Evolutionary conservation across 1,140 invertebrate genomes (phyloP).

Genomic region (Apis laboriosa): DNA sequence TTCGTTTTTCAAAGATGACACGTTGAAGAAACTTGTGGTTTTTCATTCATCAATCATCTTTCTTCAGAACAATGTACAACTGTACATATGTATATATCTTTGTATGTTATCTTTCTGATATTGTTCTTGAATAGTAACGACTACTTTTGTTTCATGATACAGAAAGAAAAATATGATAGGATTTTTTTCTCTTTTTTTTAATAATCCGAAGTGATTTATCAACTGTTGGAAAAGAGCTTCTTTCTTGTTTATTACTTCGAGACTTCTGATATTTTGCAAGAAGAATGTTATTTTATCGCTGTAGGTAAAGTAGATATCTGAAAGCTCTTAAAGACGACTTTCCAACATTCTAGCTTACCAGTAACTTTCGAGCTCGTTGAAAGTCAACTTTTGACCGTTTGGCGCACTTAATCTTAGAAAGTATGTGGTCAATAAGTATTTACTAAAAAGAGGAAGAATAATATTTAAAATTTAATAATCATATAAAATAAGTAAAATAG

Average conservation of each 20-base stretch:
- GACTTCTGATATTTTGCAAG: neutral
- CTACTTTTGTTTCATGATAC: neutral
- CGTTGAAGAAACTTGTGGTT: neutral
- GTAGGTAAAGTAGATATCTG: slow-evolving; percentile 52
- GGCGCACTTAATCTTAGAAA: neutral
- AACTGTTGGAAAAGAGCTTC: slow-evolving; percentile 14
- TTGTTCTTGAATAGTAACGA: neutral
- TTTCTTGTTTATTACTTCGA: neutral
- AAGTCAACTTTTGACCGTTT: neutral
- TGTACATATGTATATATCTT: too few species aligned
- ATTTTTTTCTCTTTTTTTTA: neutral
- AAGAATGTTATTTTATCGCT: neutral
- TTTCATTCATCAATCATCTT: neutral
- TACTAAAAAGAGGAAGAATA: too few species aligned
- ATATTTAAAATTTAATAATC: too few species aligned
- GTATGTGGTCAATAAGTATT: too few species aligned
- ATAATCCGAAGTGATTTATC: slow-evolving; percentile 28
- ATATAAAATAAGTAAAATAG: too few species aligned
- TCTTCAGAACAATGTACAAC: neutral
- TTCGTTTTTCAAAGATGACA: neutral
- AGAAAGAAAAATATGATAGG: neutral
- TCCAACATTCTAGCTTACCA: slow-evolving; percentile 54
- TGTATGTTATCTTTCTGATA: neutral
- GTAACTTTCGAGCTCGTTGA: slow-evolving; percentile 1
- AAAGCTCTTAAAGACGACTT: neutral